phyloP scores from a whole-genome alignment of 2,113 vertebrate genomes.

The Phylloscopus trochiloides region DNA sequence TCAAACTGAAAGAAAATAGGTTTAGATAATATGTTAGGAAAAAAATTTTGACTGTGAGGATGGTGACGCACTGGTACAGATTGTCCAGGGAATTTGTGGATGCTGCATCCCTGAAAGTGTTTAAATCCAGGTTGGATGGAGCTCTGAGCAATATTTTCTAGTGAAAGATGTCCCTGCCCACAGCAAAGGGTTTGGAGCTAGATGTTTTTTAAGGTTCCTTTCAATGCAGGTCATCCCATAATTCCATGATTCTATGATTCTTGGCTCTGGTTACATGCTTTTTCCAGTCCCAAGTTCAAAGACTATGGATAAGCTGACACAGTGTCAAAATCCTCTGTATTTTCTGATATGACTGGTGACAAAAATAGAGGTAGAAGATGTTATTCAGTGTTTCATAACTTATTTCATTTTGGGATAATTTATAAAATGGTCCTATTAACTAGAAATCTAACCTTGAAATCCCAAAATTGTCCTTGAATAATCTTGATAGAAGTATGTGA shows the following conservation, averaged over 20 bases:
- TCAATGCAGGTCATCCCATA: background rate
- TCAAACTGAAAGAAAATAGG: background rate
- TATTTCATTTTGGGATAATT: background rate
- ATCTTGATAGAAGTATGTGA: background rate
- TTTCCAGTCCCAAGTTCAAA: background rate
- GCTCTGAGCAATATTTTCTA: background rate
- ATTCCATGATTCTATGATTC: background rate
- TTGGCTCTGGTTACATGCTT: background rate
- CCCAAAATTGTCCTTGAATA: background rate
- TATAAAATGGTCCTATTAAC: background rate
- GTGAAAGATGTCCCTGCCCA: background rate
- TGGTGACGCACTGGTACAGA: background rate
- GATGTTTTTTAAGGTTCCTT: background rate
- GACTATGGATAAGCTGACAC: background rate
- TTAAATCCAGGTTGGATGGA: background rate
- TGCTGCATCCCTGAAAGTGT: background rate
- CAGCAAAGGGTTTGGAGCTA: background rate
- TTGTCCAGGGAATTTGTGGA: background rate
- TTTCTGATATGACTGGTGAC: background rate
- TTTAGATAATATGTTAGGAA: background rate
- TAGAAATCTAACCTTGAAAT: background rate
- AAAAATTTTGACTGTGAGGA: background rate
- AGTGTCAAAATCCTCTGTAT: background rate
- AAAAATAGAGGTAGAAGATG: background rate
- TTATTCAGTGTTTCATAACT: background rate